These are phyloP conservation scores for Glaucomys volans DNA, from an alignment of 2,113 vertebrate genomes.

Conservation along the genomic window DNA sequence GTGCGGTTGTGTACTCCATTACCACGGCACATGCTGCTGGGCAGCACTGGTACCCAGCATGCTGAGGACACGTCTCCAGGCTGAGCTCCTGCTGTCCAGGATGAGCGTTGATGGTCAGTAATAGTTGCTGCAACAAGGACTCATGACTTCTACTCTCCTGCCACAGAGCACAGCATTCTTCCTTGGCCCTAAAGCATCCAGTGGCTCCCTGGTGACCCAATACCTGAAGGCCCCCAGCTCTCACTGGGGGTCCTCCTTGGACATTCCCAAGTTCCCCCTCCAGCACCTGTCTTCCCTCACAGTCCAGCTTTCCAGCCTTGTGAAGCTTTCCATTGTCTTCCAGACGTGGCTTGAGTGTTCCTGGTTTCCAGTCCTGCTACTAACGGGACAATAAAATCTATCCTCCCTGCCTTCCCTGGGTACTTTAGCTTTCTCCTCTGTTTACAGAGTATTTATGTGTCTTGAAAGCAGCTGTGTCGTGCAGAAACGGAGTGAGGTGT, in stretches of 20 bases:
- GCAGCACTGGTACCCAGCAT: fast-evolving
- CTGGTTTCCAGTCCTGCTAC: not conserved
- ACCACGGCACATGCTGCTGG: fast-evolving
- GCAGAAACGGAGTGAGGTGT: not conserved
- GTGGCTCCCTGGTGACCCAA: fast-evolving
- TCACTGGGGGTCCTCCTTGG: fast-evolving
- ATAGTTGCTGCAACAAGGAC: fast-evolving
- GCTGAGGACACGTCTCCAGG: fast-evolving
- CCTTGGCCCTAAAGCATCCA: no score
- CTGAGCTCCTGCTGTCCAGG: no score
- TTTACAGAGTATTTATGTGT: not conserved
- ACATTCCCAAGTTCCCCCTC: fast-evolving
- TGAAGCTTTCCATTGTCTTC: not conserved
- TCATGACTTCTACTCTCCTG: fast-evolving
- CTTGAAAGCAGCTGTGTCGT: no score
- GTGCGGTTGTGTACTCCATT: fast-evolving
- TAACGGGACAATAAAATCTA: fast-evolving
- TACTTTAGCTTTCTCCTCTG: not conserved
- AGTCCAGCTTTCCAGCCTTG: fast-evolving
- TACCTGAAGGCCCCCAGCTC: fast-evolving
- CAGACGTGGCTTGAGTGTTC: no score
- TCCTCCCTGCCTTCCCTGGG: no score
- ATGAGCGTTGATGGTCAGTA: fast-evolving
- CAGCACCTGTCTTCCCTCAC: fast-evolving
- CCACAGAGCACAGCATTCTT: fast-evolving